A percentile compares a stretch with the other conserved stretches of the same genome.
These are phyloP conservation scores for Xanthorhoe spadicearia DNA, from an alignment of 2,888 invertebrate genomes.

Conservation along the genomic window DNA sequence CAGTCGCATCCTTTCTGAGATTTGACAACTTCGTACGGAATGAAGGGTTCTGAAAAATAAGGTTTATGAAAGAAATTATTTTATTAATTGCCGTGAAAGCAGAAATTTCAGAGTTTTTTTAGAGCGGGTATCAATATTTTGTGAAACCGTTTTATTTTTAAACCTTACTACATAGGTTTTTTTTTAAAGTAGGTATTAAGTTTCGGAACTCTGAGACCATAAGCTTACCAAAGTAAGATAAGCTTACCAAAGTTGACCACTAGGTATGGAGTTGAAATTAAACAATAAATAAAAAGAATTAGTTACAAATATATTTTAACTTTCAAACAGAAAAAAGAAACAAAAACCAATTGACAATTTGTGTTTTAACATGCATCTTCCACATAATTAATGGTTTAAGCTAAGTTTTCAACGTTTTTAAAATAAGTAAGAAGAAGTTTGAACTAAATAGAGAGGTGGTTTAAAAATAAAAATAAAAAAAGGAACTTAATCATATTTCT, in stretches of 20 bases:
- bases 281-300: neutral
- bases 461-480: no score
- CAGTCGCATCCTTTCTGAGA: slow-evolving; percentile 34
- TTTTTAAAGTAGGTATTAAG: neutral
- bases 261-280: neutral
- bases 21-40: slow-evolving; percentile 32
- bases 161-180: neutral
- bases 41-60: slow-evolving; percentile 26
- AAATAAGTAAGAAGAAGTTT: no score
- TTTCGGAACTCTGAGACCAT: neutral
- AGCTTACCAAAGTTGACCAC: neutral
- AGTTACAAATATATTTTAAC: neutral
- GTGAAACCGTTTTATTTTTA: no score
- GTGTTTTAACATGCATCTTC: neutral
- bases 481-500: no score
- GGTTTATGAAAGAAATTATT: neutral
- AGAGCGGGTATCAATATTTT: no score
- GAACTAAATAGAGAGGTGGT: no score
- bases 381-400: neutral
- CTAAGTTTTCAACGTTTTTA: neutral
- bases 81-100: neutral
- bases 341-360: neutral
- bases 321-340: neutral
- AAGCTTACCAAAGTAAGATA: no score
- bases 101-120: neutral